phyloP scores from a whole-genome alignment of 2,888 invertebrate genomes.

The Pterostichus niger region DNA sequence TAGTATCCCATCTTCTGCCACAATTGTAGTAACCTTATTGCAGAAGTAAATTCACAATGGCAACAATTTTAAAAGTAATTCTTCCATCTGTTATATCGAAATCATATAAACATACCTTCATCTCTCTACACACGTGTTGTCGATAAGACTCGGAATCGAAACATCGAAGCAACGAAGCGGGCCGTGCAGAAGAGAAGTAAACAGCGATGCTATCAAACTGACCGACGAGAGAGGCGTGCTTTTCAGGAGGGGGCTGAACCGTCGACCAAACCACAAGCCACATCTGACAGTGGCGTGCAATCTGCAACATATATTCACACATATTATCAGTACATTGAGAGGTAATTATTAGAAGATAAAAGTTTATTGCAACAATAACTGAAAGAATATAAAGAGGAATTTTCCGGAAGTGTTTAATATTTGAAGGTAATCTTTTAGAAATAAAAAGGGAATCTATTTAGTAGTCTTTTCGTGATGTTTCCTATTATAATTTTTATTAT shows the following conservation, averaged over 20 bases:
- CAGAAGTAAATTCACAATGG: neutral
- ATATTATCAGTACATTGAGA: neutral
- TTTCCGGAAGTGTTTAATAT: too few species aligned
- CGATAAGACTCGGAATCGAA: conserved; percentile 34
- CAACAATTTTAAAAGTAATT: conserved; percentile 6
- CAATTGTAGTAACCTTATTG: too few species aligned
- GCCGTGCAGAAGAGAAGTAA: conserved; percentile 58
- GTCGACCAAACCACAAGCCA: neutral
- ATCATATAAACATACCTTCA: conserved; percentile 27
- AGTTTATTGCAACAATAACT: too few species aligned
- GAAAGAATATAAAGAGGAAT: too few species aligned
- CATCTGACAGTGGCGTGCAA: conserved; percentile 13
- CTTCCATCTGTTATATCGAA: neutral
- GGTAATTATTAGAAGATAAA: too few species aligned
- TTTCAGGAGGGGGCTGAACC: conserved; percentile 42
- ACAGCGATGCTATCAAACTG: conserved; percentile 54
- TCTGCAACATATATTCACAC: neutral
- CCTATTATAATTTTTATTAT: too few species aligned
- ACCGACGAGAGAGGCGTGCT: conserved; percentile 59
- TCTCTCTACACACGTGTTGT: conserved; percentile 28
- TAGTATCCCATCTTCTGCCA: too few species aligned
- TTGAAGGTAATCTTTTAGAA: too few species aligned
- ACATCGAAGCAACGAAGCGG: conserved; percentile 19
- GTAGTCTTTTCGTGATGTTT: too few species aligned
- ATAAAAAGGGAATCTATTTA: too few species aligned